Evolutionary conservation across 2,113 vertebrate species (phyloP).

Genomic region (Setophaga coronata): DNA sequence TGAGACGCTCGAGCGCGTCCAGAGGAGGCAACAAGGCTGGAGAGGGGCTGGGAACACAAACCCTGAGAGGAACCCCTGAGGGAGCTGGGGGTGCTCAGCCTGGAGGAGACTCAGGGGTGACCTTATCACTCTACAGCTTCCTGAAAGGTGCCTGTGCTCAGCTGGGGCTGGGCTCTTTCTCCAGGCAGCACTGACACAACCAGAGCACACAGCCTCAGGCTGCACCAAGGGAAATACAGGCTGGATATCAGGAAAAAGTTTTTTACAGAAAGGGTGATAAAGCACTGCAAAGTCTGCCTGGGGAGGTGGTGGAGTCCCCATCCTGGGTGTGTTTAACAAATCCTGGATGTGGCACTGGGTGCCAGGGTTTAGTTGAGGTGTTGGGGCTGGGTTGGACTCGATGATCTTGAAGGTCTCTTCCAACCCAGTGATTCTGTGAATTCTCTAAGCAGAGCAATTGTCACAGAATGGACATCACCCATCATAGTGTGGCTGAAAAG

Average conservation of each 20-base stretch:
- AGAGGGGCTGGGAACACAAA: background rate
- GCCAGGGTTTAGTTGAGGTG: background rate
- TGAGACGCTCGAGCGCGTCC: background rate
- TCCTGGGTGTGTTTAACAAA: background rate
- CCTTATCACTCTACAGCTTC: background rate
- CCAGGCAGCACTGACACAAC: background rate
- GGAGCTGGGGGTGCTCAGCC: background rate
- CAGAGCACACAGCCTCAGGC: rapidly evolving
- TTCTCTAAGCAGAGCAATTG: background rate
- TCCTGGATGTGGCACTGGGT: background rate
- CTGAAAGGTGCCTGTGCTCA: background rate
- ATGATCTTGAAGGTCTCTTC: background rate
- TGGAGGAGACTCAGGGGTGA: background rate
- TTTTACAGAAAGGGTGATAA: background rate
- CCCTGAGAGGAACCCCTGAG: background rate
- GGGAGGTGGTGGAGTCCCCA: background rate
- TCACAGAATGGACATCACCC: rapidly evolving
- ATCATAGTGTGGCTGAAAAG: background rate
- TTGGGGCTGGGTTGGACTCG: background rate
- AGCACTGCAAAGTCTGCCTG: rapidly evolving
- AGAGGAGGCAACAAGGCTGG: background rate
- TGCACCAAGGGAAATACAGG: background rate
- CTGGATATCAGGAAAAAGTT: background rate
- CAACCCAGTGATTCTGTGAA: background rate
- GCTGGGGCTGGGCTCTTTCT: background rate